Percentiles rank a stretch among this genome's conserved stretches.
Evolutionary conservation across 2,113 vertebrate genomes (phyloP).

Genomic region (Oncorhynchus gorbuscha): DNA sequence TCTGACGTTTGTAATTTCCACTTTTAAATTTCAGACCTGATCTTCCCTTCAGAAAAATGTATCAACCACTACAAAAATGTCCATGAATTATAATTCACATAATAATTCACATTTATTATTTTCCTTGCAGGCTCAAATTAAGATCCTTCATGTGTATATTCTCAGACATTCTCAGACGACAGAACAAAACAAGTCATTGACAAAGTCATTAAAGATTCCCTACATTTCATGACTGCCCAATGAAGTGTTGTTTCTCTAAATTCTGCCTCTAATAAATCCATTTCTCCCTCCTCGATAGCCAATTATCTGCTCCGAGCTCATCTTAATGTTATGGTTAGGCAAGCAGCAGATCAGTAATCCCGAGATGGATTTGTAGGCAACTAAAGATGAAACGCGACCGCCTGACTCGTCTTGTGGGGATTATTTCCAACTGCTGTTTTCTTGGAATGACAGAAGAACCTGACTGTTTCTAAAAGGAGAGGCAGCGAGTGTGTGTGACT

Average conservation of each 20-base stretch:
- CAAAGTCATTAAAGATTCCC: no score
- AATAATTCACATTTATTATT: no score
- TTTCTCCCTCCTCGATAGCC: not conserved
- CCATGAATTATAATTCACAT: no score
- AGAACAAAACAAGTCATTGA: not conserved
- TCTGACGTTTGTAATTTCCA: no score
- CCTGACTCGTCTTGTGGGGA: slow-evolving; percentile 15
- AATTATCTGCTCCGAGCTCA: not conserved
- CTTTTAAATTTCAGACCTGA: no score
- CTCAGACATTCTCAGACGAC: not conserved
- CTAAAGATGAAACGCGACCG: slow-evolving; percentile 27
- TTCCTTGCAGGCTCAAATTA: no score
- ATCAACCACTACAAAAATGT: no score
- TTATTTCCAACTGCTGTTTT: slow-evolving; percentile 20
- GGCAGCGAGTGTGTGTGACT: slow-evolving; percentile 7
- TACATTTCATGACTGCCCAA: no score
- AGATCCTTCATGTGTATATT: no score
- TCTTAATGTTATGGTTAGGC: slow-evolving; percentile 24
- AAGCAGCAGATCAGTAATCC: slow-evolving; percentile 22
- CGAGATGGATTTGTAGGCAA: slow-evolving; percentile 30
- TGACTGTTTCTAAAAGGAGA: slow-evolving; percentile 39
- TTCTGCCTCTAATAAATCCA: not conserved
- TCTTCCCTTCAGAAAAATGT: no score
- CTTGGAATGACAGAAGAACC: slow-evolving; percentile 33
- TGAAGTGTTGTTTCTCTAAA: not conserved